phyloP scores from a whole-genome alignment of 1,140 invertebrate genomes.

The honey bee (Apis mellifera) region Amel_HAv3.1 CM009934.2:6532001-6532500 shows the following conservation, averaged over 20 bases:
- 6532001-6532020: too few relatives aligned
- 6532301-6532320: slow-evolving; percentile 52
- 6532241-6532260: not conserved
- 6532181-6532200: not conserved
- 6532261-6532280: slow-evolving; percentile 31
- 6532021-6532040: too few relatives aligned
- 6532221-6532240: not conserved
- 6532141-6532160: not conserved
- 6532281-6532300: slow-evolving; percentile 32
- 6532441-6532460: slow-evolving; percentile 32
- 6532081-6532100: too few relatives aligned
- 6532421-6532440: not conserved
- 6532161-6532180: slow-evolving; percentile 6
- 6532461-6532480: not conserved
- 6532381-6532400: slow-evolving; percentile 37
- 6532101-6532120: too few relatives aligned
- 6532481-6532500: not conserved
- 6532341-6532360: slow-evolving; percentile 22
- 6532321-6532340: slow-evolving; percentile 45
- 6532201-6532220: not conserved
- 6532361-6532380: slow-evolving; percentile 35
- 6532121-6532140: too few relatives aligned
- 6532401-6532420: slow-evolving; percentile 44
- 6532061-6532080: too few relatives aligned
- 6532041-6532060: too few relatives aligned